phyloP scores from a whole-genome alignment of 2,113 vertebrate genomes.

The Daboia siamensis region DNA sequence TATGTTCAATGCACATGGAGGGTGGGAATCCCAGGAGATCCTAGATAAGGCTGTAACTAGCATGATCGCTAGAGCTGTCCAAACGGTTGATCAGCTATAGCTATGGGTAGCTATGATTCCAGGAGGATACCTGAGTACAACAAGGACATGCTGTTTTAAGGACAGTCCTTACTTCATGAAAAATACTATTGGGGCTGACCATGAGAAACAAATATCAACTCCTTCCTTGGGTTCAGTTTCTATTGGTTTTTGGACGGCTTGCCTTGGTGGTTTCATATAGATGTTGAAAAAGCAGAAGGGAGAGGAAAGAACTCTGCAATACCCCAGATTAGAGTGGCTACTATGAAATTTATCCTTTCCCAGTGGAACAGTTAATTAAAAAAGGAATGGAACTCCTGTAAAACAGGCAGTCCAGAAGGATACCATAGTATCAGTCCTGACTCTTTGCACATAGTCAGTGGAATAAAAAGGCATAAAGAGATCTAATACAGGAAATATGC shows the following conservation, averaged over 20 bases:
- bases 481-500: background rate
- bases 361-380: background rate
- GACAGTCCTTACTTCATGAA: background rate
- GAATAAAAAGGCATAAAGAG: background rate
- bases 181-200: background rate
- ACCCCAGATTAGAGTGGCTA: background rate
- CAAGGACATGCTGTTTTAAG: background rate
- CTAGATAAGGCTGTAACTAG: background rate
- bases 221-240: background rate
- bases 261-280: background rate
- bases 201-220: background rate
- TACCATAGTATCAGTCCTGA: background rate
- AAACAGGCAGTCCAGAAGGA: background rate
- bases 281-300: background rate
- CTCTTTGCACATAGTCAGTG: background rate
- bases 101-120: background rate
- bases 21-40: background rate
- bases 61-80: background rate
- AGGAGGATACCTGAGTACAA: background rate
- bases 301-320: background rate
- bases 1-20: background rate
- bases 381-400: background rate
- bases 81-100: background rate
- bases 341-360: background rate
- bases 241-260: background rate